Percentiles rank a stretch among this genome's conserved stretches.
Evolutionary conservation across 2,888 invertebrate species (phyloP).

Genomic region (Chrysotoxum bicinctum): DNA sequence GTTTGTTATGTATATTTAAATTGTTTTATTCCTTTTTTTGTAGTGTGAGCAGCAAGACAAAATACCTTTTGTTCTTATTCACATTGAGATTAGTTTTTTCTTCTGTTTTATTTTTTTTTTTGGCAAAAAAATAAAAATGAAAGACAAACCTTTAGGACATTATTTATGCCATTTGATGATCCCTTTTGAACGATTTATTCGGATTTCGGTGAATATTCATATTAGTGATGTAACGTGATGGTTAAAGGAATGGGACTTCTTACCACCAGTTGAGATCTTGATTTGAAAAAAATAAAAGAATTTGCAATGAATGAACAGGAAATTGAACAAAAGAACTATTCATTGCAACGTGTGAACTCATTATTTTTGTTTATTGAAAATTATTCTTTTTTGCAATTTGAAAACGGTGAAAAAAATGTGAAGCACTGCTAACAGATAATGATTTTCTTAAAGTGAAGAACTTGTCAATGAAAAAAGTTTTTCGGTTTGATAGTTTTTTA

Average conservation of each 20-base stretch:
- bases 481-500: no score
- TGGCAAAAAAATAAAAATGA: not conserved
- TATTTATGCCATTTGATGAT: not conserved
- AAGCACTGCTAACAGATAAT: no score
- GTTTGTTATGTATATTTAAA: conserved; percentile 39
- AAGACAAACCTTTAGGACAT: not conserved
- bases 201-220: conserved; percentile 31
- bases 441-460: no score
- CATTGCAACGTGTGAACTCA: conserved; percentile 61
- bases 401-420: not conserved
- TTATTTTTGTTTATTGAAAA: conserved; percentile 32
- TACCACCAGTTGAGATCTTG: conserved; percentile 25
- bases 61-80: conserved; percentile 65
- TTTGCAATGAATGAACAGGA: conserved; percentile 43
- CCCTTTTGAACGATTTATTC: conserved; percentile 4
- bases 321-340: conserved; percentile 46
- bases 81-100: conserved; percentile 23
- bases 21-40: conserved; percentile 38
- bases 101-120: not conserved
- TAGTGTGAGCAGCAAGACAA: conserved; percentile 51
- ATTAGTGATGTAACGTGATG: conserved; percentile 5
- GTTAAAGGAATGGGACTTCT: conserved; percentile 37
- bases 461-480: no score
- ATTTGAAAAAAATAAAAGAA: not conserved
- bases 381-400: not conserved